These are phyloP conservation scores for Drosophila triauraria DNA, from an alignment of 1,140 invertebrate species.

Conservation along the genomic window DNA sequence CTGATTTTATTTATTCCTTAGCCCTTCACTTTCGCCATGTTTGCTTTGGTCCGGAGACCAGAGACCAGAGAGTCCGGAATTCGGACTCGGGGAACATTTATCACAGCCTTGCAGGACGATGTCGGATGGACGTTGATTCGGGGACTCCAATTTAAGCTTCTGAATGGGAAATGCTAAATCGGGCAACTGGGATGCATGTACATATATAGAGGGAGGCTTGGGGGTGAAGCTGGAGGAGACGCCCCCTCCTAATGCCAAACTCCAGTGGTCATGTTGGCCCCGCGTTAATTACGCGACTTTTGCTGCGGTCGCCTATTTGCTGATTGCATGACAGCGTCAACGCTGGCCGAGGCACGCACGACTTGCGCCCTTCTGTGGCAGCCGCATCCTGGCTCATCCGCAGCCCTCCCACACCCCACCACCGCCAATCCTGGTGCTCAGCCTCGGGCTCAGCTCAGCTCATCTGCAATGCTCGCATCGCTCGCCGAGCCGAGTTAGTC, in stretches of 20 bases:
- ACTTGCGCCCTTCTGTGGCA: slow-evolving; percentile 41
- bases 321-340: slow-evolving; percentile 71
- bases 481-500: slow-evolving; percentile 61
- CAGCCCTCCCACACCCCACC: not conserved
- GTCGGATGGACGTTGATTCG: slow-evolving; percentile 2
- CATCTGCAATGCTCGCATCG: slow-evolving; percentile 38
- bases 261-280: slow-evolving; percentile 37
- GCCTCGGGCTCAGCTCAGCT: slow-evolving; percentile 36
- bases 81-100: slow-evolving; percentile 39
- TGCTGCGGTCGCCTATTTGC: slow-evolving; percentile 80
- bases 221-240: too few relatives aligned
- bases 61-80: not conserved
- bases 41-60: slow-evolving; percentile 3
- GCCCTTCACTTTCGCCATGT: slow-evolving; percentile 44
- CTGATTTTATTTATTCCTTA: slow-evolving; percentile 55
- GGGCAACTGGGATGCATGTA: slow-evolving; percentile 1
- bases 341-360: slow-evolving; percentile 72
- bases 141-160: slow-evolving; percentile 62
- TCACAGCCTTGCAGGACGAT: slow-evolving; percentile 32
- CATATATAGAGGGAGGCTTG: not conserved
- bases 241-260: slow-evolving; percentile 6
- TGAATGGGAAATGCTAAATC: slow-evolving; percentile 25
- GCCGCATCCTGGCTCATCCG: slow-evolving; percentile 2
- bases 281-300: slow-evolving; percentile 81
- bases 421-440: slow-evolving; percentile 7